Conservation (phyloP, 2,797 vertebrate genomes). For the Cheirogaleus major region DNA sequence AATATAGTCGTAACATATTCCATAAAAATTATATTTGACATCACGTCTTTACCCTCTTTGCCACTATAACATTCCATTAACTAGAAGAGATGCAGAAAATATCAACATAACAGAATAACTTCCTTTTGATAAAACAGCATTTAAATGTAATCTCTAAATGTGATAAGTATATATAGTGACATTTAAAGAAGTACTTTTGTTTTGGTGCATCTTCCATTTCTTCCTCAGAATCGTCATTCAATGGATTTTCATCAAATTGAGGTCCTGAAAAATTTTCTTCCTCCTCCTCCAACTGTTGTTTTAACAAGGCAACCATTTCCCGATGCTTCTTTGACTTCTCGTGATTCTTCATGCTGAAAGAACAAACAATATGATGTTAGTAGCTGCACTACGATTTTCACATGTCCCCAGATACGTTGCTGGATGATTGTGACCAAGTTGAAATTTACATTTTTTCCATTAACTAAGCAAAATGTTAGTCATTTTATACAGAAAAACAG, state of each 20-base stretch:
- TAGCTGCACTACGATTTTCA: background rate
- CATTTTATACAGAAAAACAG: background rate
- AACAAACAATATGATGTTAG: conserved; percentile 47
- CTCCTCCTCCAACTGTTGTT: conserved; percentile 94
- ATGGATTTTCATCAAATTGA: conserved; percentile 78
- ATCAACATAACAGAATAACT: background rate
- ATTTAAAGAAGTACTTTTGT: conserved; percentile 88
- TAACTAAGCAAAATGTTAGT: background rate
- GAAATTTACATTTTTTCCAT: background rate
- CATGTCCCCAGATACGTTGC: rapidly evolving
- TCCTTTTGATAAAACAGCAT: conserved; percentile 6
- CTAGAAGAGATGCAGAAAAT: background rate
- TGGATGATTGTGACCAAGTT: background rate
- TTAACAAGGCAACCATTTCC: conserved; percentile 94
- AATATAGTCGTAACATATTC: background rate
- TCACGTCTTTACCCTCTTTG: background rate
- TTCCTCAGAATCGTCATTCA: conserved; percentile 81
- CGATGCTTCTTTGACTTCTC: conserved; percentile 98
- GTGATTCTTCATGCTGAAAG: conserved; percentile 94
- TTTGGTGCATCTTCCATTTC: conserved; percentile 85
- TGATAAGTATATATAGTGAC: background rate
- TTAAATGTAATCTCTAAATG: background rate
- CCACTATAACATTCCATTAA: background rate
- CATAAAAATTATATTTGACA: background rate
- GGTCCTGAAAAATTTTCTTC: conserved; percentile 85